Evolutionary conservation across 2,797 vertebrate species (phyloP).

Genomic region (Carcharodon carcharias): DNA sequence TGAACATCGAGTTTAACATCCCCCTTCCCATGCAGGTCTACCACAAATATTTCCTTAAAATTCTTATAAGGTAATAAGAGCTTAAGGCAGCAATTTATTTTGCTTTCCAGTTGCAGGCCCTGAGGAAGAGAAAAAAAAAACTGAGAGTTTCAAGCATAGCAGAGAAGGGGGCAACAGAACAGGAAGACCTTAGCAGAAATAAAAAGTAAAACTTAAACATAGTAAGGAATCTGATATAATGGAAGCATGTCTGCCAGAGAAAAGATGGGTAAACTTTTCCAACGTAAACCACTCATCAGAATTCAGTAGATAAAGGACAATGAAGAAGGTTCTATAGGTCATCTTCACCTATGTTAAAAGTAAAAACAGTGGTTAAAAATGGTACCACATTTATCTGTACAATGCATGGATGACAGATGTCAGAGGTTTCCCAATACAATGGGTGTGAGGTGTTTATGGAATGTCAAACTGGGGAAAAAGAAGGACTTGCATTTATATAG

Average conservation of each 20-base stretch:
- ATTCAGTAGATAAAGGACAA: neutral
- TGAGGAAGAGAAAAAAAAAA: neutral
- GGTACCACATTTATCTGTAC: neutral
- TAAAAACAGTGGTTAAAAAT: neutral
- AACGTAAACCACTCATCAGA: neutral
- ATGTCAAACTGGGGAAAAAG: no score
- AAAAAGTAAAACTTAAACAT: neutral
- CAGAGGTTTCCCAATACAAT: neutral
- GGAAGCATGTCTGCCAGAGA: neutral
- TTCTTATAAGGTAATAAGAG: neutral
- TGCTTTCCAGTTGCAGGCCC: neutral
- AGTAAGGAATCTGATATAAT: neutral
- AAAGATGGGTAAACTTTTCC: neutral
- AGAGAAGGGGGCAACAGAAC: neutral
- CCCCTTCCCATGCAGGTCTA: neutral
- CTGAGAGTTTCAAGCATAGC: neutral
- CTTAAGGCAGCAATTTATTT: neutral
- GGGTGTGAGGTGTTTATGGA: neutral
- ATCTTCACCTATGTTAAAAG: neutral
- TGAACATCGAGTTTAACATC: neutral
- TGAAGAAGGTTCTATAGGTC: no score
- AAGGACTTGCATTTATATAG: no score
- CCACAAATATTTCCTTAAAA: neutral
- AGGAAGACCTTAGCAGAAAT: neutral
- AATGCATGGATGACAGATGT: neutral